Base-by-base conservation (phyloP, 1,140 invertebrate species). In the Drosophila insularis region DNA sequence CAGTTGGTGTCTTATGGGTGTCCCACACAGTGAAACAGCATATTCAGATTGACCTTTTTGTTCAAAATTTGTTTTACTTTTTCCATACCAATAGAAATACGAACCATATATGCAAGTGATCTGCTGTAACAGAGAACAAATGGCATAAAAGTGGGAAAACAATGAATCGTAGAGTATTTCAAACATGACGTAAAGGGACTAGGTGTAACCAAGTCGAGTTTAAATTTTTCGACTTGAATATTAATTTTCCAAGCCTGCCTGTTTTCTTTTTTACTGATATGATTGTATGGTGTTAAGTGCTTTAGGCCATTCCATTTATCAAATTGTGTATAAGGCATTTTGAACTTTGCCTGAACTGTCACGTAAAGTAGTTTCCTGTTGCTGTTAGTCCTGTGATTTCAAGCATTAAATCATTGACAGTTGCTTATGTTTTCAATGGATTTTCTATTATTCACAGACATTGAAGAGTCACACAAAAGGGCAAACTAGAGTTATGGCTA, bases 341-440 rank as follows among this genome's bases (percentile, higher is more conserved):
- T 63, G 69, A 23, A 55, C 65, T 58, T 60, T 65, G 43, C 35
- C 27, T 32, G 73, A 75, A 74, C 74, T 66, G 55, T 77, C 74
- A 77, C 74, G 74, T 64, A 50, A 60, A 77, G 65, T 76, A 75
- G 66, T 68, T 50, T 55, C 35, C 27, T 64, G 62, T 50, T 50
- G 50, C 53, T 39, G 13, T 50, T 21, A 13, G 10, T 43, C 8
- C 46, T 74, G 53, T 72, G 77, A 80, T 82, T 78, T 64, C 37
- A 37, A 54, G 85, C 84, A 71, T 78, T 87, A 77, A 80, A 89
- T 87, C 84, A 89, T 78, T 89, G 84, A 78, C 84, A 84, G 70
- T 89, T 84, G 80, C 80, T 80, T 77, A 74, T 80, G 69, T 80
- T 87, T 82, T 84, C 72, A 89, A 89, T 86, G 65, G 78, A 68